Base-by-base conservation (phyloP, 2,888 invertebrate genomes). In the Notodonta ziczac region DNA sequence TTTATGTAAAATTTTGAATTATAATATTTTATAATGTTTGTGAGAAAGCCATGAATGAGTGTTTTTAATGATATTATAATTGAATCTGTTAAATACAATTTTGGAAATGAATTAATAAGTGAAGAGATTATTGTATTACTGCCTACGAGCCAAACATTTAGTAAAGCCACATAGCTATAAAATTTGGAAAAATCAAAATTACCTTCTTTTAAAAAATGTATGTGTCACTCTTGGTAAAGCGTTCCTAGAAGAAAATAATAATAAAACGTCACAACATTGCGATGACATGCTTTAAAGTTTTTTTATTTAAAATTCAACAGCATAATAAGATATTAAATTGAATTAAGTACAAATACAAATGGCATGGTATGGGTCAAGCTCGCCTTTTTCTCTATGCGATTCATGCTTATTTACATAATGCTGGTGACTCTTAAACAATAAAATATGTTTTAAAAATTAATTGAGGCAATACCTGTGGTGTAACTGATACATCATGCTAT, bases 181-280 rank as follows among this genome's bases (percentile, higher is more conserved):
- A 74, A 84, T 84, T 84, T 82, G 75, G 70, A 79, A 82, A 77
- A 71, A 14, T 13, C 3, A 8, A 80, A 76, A 84, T 93, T 93
- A 93, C 93, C 91, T 91, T 92, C 84, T 67, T 93, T 95, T 96
- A 97, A 95, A 94, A 97, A 95, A 97, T 97, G 95, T 97, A 97
- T 87, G 97, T 97, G 96, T 97, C 96, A 95, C 97, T 97, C 96
- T 95, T 95, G 94, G 95, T 94, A 93, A 95, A 95, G 94, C 95
- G 95, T 84, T 95, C 96, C 94, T 96, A 96, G 94, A 95, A 95
- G 95, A 82, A 87, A 86, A 73, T 56, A 56, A 96, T 95, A 91
- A 95, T 92, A 91, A 95, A 84, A 81, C 77, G 76, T 93, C 89
- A 93, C 91, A 88, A 91, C 86, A 90, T 69, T 83, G 84, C 84